phyloP scores from a whole-genome alignment of 2,113 vertebrate genomes.

The Zosterops hypoxanthus region DNA sequence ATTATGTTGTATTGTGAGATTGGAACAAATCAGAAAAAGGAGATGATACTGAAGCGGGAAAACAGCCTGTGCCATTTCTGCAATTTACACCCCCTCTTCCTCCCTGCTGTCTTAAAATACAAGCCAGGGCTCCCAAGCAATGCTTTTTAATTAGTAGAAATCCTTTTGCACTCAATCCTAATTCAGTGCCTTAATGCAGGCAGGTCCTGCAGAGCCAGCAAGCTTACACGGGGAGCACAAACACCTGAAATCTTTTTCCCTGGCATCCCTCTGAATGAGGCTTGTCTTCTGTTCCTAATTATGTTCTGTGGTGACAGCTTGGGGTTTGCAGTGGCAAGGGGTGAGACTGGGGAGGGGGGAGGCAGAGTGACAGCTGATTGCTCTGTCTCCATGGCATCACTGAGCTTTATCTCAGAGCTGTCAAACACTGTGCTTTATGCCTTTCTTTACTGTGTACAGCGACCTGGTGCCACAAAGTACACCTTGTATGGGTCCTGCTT shows the following conservation, averaged over 20 bases:
- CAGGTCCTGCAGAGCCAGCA: neutral
- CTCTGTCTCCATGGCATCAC: conserved; percentile 45
- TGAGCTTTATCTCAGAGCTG: neutral
- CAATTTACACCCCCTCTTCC: neutral
- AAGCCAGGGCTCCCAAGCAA: neutral
- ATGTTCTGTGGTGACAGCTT: conserved; percentile 7
- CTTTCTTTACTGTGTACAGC: neutral
- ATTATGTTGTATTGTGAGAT: neutral
- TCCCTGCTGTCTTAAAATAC: neutral
- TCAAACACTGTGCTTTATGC: neutral
- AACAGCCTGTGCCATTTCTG: neutral
- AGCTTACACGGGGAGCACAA: neutral
- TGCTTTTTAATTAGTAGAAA: neutral
- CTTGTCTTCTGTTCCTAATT: conserved; percentile 2
- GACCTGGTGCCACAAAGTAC: neutral
- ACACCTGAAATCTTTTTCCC: neutral
- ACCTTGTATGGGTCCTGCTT: neutral
- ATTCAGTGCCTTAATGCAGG: neutral
- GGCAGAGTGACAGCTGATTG: neutral
- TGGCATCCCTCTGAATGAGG: neutral
- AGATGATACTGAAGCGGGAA: neutral
- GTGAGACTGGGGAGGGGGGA: neutral
- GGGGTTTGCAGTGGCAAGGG: neutral
- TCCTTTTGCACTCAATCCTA: neutral
- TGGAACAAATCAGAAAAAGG: neutral